These are phyloP conservation scores for Acronicta alni DNA, from an alignment of 2,888 invertebrate species.

Conservation along the genomic window DNA sequence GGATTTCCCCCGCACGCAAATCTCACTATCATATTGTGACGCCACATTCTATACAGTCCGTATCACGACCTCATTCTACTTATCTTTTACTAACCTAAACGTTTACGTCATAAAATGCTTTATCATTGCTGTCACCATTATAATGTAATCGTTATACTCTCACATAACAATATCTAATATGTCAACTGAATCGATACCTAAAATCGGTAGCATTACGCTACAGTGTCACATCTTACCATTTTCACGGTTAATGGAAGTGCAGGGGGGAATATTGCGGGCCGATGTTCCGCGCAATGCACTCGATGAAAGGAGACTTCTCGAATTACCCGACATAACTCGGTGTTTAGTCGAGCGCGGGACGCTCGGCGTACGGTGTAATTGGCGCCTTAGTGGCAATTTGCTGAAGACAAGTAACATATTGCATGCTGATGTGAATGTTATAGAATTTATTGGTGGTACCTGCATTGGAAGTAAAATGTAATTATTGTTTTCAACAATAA, in stretches of 20 bases:
- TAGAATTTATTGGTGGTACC: slow-evolving; percentile 49
- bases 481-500: slow-evolving; percentile 24
- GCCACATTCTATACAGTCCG: neutral
- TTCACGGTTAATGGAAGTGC: slow-evolving; percentile 69
- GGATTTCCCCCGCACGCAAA: no score
- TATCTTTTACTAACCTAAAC: slow-evolving; percentile 15
- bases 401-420: slow-evolving; percentile 57
- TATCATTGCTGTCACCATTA: slow-evolving; percentile 13
- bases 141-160: slow-evolving; percentile 22
- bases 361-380: slow-evolving; percentile 72
- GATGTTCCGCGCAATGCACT: slow-evolving; percentile 68
- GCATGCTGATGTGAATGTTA: slow-evolving; percentile 53
- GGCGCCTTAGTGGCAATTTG: slow-evolving; percentile 73
- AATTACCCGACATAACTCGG: slow-evolving; percentile 69
- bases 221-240: slow-evolving; percentile 61
- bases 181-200: slow-evolving; percentile 16
- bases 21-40: no score
- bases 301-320: slow-evolving; percentile 70
- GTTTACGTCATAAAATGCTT: slow-evolving; percentile 21
- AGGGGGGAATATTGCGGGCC: slow-evolving; percentile 62
- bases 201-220: slow-evolving; percentile 47
- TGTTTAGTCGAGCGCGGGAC: slow-evolving; percentile 66
- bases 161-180: slow-evolving; percentile 23
- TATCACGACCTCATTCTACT: slow-evolving; percentile 15
- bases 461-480: slow-evolving; percentile 36